Evolutionary conservation across 2,888 invertebrate species (phyloP), one percentile per base, ranked within the genome.

Genomic region (Nomada ruficornis): DNA sequence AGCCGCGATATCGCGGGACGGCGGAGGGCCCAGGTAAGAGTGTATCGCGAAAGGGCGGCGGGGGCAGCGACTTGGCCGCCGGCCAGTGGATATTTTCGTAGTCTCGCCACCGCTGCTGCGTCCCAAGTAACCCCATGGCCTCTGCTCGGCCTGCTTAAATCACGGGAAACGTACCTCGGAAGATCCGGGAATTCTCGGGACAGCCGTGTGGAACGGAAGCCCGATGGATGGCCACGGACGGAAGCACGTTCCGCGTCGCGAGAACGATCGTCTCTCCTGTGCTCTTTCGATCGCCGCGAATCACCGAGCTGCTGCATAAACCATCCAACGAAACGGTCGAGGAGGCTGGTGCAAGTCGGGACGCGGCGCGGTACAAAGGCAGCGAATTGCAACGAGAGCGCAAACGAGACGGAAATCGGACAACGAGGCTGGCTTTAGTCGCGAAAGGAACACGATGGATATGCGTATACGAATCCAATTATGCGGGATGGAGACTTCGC

Each of bases 31-130:
- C 55, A 72, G 77, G 76, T 55, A 68, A 67, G 75, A 65, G 72
- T 50, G 79, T 79, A 70, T 72, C 71, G 78, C 60, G 75, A 75
- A 80, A 84, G 68, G 73, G 67, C 59, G 55, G 82, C 67, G 77
- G 68, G 54, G 69, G 50, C 59, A 72, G 80, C 65, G 74, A 87
- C 86, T 91, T 92, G 92, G 92, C 91, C 84, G 75, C 65, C 76
- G 84, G 90, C 92, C 92, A 92, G 87, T 81, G 86, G 88, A 91
- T 91, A 92, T 92, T 91, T 91, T 89, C 89, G 87, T 89, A 76
- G 74, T 72, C 52, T 59, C 63, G 65, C 63, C 69, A 26, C 2
- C 63, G 36, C 59, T 2, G 18, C 44, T 70, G 70, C 71, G 72
- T 59, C 64, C 72, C 47, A 54, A 62, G 73, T 69, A 74, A 74